A percentile compares a stretch with the other conserved stretches of the same genome.
Evolutionary conservation across 2,113 vertebrate species (phyloP).

Genomic region (Maccullochella peelii): DNA sequence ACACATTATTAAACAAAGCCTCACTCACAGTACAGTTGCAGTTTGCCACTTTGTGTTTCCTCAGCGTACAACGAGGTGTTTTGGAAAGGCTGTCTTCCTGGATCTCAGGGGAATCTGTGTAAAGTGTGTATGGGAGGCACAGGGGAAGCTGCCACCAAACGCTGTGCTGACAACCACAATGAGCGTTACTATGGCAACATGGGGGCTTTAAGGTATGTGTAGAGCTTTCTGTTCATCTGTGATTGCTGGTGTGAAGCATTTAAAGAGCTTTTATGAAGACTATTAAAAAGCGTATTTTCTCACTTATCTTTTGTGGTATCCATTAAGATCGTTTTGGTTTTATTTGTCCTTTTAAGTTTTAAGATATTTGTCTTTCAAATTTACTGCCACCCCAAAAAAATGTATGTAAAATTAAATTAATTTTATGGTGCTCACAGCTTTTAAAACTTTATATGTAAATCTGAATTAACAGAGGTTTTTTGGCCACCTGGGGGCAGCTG

Average conservation of each 20-base stretch:
- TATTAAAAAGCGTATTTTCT: neutral
- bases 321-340: neutral
- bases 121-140: slow-evolving; percentile 91
- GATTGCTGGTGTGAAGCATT: neutral
- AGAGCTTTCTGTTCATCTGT: neutral
- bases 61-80: slow-evolving; percentile 88
- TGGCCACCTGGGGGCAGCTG: too few relatives aligned
- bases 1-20: neutral
- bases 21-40: neutral
- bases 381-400: too few relatives aligned
- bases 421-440: neutral
- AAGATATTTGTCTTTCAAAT: neutral
- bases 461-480: neutral
- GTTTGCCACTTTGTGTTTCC: slow-evolving; percentile 21
- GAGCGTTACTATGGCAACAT: slow-evolving; percentile 93
- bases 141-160: slow-evolving; percentile 84
- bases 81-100: slow-evolving; percentile 94
- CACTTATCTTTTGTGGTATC: neutral
- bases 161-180: slow-evolving; percentile 89
- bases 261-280: neutral
- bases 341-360: neutral
- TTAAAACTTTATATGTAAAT: neutral
- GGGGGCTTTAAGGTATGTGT: slow-evolving; percentile 88
- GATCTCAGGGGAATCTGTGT: slow-evolving; percentile 87
- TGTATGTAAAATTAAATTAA: too few relatives aligned